Conservation (phyloP, 2,797 vertebrate genomes). For the Avahi laniger region DNA sequence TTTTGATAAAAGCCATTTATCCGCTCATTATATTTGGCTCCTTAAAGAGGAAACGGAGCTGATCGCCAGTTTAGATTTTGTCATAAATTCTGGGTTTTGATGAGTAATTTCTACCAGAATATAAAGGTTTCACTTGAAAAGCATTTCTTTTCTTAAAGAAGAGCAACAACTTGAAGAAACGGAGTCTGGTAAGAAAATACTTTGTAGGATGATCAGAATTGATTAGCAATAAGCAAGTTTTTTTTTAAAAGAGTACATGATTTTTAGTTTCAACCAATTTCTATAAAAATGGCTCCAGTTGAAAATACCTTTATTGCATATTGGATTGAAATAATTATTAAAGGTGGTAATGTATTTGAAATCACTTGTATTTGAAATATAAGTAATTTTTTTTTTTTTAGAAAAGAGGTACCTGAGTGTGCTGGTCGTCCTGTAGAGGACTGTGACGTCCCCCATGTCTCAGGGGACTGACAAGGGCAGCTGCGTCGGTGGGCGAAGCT, state of each 20-base stretch:
- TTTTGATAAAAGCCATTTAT: background rate
- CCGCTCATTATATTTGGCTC: background rate
- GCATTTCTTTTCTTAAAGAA: background rate
- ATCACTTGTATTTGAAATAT: background rate
- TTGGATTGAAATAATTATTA: background rate
- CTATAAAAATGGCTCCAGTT: background rate
- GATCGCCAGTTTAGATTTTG: background rate
- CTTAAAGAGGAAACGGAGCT: background rate
- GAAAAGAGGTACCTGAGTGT: background rate
- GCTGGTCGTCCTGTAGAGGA: background rate
- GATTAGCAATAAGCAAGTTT: background rate
- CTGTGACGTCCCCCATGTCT: background rate
- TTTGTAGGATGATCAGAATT: background rate
- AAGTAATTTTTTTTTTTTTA: background rate
- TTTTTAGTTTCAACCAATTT: conserved; percentile 15
- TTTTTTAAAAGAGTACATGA: background rate
- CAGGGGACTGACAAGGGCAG: background rate
- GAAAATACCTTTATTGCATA: background rate
- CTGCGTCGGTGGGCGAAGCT: background rate
- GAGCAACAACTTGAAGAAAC: background rate
- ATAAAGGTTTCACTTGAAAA: background rate
- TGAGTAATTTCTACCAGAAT: background rate
- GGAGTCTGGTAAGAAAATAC: background rate
- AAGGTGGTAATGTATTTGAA: background rate
- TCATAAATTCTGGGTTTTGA: background rate